Percentiles rank a stretch among this genome's conserved stretches.
phyloP scores from a whole-genome alignment of 2,797 vertebrate genomes.

The Danio kyathit region DNA sequence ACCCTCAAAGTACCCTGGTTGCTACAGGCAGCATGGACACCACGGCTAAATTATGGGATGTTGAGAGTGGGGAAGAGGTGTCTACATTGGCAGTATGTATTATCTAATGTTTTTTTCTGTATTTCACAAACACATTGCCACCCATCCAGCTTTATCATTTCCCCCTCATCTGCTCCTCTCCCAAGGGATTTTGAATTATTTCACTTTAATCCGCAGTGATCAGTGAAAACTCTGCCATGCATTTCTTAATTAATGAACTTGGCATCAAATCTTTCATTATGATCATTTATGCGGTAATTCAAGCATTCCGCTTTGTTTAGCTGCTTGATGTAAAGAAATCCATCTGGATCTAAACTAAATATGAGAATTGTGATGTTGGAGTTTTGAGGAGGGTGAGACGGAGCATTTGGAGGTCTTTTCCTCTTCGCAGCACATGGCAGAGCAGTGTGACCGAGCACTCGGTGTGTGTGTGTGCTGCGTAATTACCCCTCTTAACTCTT shows the following conservation, averaged over 20 bases:
- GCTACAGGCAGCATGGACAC: constrained; percentile 96
- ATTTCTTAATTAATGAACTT: constrained; percentile 18
- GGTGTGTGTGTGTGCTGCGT: not conserved
- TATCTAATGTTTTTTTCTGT: not conserved
- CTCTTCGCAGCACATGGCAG: constrained; percentile 18
- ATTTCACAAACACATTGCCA: not conserved
- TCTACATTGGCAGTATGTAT: constrained; percentile 78
- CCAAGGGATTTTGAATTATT: constrained; percentile 2
- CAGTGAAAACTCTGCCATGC: constrained; percentile 21
- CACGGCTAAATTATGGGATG: constrained; percentile 90
- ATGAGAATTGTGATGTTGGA: not conserved
- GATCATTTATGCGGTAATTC: constrained; percentile 18
- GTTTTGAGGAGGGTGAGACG: not conserved
- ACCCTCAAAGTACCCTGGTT: constrained; percentile 92
- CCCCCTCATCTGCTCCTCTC: not conserved
- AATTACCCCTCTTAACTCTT: constrained; percentile 32
- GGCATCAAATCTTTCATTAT: constrained; percentile 40
- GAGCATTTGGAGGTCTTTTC: constrained; percentile 12
- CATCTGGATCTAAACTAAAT: not conserved
- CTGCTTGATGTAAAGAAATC: constrained; percentile 2
- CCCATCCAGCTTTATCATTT: not conserved
- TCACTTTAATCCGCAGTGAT: constrained; percentile 20
- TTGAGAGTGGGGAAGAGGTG: constrained; percentile 87
- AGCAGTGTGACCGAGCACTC: not conserved
- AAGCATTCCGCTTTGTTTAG: constrained; percentile 24